Percentiles rank a stretch among this genome's conserved stretches.
phyloP scores from a whole-genome alignment of 2,797 vertebrate genomes.

The Chromis chromis region DNA sequence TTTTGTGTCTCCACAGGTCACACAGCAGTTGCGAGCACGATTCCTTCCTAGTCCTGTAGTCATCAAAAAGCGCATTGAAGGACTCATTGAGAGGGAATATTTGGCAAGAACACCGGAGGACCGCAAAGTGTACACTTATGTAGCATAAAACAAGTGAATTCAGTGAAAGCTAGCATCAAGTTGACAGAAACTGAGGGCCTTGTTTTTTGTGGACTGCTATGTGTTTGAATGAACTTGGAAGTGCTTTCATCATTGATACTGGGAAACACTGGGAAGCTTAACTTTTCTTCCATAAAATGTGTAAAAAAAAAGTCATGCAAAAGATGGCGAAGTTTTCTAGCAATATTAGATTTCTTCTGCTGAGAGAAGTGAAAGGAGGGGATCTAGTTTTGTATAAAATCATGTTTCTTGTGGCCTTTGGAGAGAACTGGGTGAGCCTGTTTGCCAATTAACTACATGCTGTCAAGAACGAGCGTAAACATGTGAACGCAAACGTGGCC shows the following conservation, averaged over 20 bases:
- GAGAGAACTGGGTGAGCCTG: conserved; percentile 69
- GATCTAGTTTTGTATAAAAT: conserved; percentile 91
- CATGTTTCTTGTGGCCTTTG: conserved; percentile 89
- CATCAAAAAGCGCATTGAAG: conserved; percentile 99
- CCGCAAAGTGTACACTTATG: conserved; percentile 99
- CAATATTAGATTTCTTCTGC: conserved; percentile 91
- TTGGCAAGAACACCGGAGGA: conserved; percentile 99
- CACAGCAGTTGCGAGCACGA: conserved; percentile 97
- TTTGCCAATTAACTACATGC: conserved; percentile 86
- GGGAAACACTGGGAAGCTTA: conserved; percentile 86
- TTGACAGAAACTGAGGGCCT: conserved; percentile 72
- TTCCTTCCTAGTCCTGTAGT: conserved; percentile 99
- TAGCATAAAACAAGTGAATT: conserved; percentile 92
- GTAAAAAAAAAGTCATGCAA: conserved; percentile 75
- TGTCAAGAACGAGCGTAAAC: conserved; percentile 70
- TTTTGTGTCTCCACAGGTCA: conserved; percentile 87
- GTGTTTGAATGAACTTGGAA: conserved; percentile 95
- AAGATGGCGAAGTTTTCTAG: conserved; percentile 92
- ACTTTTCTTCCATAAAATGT: conserved; percentile 85
- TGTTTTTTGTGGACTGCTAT: conserved; percentile 81
- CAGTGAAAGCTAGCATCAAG: conserved; percentile 73
- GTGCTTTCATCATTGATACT: conserved; percentile 89
- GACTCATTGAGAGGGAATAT: conserved; percentile 99
- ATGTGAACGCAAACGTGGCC: conserved; percentile 76
- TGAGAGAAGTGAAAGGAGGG: conserved; percentile 84